A percentile compares a stretch with the other conserved stretches of the same genome.
These are phyloP conservation scores for Calyptomena viridis DNA, from an alignment of 2,113 vertebrate genomes.

Conservation along the genomic window DNA sequence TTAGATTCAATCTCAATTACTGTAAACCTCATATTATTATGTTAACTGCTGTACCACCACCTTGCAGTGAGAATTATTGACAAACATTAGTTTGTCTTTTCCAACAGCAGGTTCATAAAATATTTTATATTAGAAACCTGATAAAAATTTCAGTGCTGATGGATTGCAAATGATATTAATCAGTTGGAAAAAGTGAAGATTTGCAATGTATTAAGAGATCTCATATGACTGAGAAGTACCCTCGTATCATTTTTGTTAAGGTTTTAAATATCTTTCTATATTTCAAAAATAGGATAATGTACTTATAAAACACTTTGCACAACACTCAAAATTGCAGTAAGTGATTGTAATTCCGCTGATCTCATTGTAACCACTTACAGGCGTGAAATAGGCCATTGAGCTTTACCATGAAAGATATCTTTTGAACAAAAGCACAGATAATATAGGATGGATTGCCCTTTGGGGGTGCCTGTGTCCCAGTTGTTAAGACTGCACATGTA, in stretches of 20 bases:
- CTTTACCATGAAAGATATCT: conserved; percentile 36
- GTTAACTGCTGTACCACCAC: conserved; percentile 13
- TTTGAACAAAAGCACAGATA: conserved; percentile 43
- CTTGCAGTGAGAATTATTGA: not conserved
- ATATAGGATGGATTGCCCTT: conserved; percentile 28
- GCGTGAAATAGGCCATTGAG: conserved; percentile 52
- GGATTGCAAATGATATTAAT: not conserved
- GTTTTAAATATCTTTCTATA: conserved; percentile 59
- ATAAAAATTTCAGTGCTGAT: not conserved
- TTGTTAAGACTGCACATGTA: not conserved
- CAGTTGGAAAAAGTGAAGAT: not conserved
- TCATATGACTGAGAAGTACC: conserved; percentile 38
- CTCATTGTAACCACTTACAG: conserved; percentile 58
- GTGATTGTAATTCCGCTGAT: conserved; percentile 59
- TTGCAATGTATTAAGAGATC: conserved; percentile 3
- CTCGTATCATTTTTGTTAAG: conserved; percentile 9
- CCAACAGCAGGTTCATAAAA: not conserved
- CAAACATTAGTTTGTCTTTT: conserved; percentile 8
- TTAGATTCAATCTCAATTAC: conserved; percentile 36
- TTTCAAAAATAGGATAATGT: conserved; percentile 60
- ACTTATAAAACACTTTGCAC: conserved; percentile 48
- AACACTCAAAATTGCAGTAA: conserved; percentile 59
- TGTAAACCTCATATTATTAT: conserved; percentile 27
- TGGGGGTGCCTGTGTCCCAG: not conserved
- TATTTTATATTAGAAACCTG: not conserved